Evolutionary conservation across 2,113 vertebrate genomes (phyloP).

Genomic region (Nothoprocta pentlandii): DNA sequence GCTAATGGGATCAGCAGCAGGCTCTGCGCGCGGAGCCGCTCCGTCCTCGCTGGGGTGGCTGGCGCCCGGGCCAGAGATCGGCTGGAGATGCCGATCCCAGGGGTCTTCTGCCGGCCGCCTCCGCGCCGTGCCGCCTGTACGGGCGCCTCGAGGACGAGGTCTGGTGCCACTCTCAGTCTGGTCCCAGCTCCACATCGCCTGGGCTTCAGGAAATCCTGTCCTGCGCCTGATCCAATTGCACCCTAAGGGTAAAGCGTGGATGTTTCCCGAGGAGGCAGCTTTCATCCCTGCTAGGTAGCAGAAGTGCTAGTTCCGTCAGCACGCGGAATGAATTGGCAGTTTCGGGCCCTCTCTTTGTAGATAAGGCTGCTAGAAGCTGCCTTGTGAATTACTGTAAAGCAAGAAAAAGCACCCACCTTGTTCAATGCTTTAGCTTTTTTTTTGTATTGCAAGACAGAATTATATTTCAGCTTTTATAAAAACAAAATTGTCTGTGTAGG

Average conservation of each 20-base stretch:
- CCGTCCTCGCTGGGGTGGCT: not conserved
- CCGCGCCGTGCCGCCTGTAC: not conserved
- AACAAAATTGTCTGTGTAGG: not conserved
- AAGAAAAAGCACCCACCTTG: fast-evolving
- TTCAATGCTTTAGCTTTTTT: not conserved
- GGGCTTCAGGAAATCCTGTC: not conserved
- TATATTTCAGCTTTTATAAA: not conserved
- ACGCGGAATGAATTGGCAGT: not conserved
- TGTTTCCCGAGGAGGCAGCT: not conserved
- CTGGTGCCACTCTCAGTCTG: not conserved
- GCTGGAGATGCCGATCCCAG: no score
- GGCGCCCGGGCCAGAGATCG: no score
- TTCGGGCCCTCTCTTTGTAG: not conserved
- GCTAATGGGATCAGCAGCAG: not conserved
- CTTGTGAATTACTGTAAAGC: not conserved
- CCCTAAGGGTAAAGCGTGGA: not conserved
- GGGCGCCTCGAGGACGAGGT: not conserved
- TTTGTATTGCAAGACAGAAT: not conserved
- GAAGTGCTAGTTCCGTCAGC: not conserved
- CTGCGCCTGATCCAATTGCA: not conserved
- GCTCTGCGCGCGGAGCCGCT: not conserved
- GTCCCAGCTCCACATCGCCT: not conserved
- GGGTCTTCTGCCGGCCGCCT: no score
- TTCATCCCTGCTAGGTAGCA: not conserved
- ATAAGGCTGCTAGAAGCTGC: not conserved